Conservation (phyloP, 2,888 invertebrate species). For the Byasa hedistus region DNA sequence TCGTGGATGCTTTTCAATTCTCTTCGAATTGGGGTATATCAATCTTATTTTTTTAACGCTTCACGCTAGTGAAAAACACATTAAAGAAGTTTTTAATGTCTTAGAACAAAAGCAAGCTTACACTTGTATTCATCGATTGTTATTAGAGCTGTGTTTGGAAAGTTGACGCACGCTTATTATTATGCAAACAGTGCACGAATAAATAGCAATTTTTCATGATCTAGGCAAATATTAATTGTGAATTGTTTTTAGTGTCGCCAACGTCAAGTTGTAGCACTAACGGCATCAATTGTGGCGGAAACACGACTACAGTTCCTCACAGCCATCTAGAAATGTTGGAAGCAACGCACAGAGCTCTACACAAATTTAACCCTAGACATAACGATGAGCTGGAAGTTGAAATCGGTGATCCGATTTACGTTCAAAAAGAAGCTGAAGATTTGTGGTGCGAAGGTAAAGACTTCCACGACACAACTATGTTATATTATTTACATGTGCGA, state of each 20-base stretch:
- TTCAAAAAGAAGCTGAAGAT: slow-evolving; percentile 97
- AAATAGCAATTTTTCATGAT: background rate
- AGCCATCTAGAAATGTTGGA: slow-evolving; percentile 92
- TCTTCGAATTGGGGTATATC: slow-evolving; percentile 30
- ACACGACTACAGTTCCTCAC: slow-evolving; percentile 86
- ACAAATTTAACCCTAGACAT: slow-evolving; percentile 97
- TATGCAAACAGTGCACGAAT: slow-evolving; percentile 4
- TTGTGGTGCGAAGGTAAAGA: slow-evolving; percentile 96
- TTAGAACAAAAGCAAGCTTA: slow-evolving; percentile 5
- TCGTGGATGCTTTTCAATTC: slow-evolving; percentile 31
- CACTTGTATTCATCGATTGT: slow-evolving; percentile 3
- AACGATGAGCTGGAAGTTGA: slow-evolving; percentile 97
- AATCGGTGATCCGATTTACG: slow-evolving; percentile 98
- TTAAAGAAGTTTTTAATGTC: slow-evolving; percentile 2
- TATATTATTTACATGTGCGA: background rate
- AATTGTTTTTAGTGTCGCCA: slow-evolving; percentile 75
- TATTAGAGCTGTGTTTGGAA: slow-evolving; percentile 8
- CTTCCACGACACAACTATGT: background rate
- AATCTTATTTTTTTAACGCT: slow-evolving; percentile 19
- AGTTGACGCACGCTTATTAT: slow-evolving; percentile 21
- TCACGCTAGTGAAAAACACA: slow-evolving; percentile 19
- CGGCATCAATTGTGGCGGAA: slow-evolving; percentile 80
- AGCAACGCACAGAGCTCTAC: slow-evolving; percentile 96
- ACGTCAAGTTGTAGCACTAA: slow-evolving; percentile 79
- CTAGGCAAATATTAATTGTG: background rate